Evolutionary conservation across 2,888 invertebrate genomes (phyloP), one percentile per base, ranked within the genome.

Genomic region (Lasioglossum pauxillum): DNA sequence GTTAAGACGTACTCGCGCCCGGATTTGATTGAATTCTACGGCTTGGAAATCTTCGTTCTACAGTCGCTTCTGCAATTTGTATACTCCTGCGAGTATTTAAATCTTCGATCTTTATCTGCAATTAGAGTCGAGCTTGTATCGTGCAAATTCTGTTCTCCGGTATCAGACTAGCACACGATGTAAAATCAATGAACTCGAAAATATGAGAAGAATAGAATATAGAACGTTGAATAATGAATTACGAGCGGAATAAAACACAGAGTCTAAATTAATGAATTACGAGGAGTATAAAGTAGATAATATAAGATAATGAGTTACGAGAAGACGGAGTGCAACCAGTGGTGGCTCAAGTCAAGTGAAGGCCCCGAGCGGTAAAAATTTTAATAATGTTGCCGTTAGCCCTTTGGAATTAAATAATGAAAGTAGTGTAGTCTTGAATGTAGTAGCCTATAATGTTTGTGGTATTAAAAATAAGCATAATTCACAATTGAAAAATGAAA

Each of bases 111-210:
- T n/a, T 57, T 12, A 57, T 57, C 57, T 4, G 57, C 1, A 12
- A 57, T n/a, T 57, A 57, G n/a, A n/a, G n/a, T 57, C 57, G 57
- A 57, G n/a, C n/a, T 57, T n/a, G n/a, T 57, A n/a, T n/a, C 57
- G 10, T n/a, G 10, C 10, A 12, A 10, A 41, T 41, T 19, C 19
- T 49, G 49, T 19, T 19, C 19, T 5, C 2, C 19, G 19, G 5
- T 49, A 2, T 19, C 19, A 5, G 5, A 7, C 7, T 2, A 49
- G 7, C 5, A 19, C 5, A 19, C 49, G 5, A 19, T 49, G 19
- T 49, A 7, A 49, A 49, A 19, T 19, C 49, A 49, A 49, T 49
- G 49, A 5, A 19, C 19, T 49, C 19, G 19, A 19, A 46, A 46
- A 16, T 16, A 14, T 4, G 16, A 46, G 16, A 16, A 46, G 12